Percentiles rank a stretch among this genome's conserved stretches.
phyloP scores from a whole-genome alignment of 1,140 invertebrate species.

The Latrodectus geometricus region DNA sequence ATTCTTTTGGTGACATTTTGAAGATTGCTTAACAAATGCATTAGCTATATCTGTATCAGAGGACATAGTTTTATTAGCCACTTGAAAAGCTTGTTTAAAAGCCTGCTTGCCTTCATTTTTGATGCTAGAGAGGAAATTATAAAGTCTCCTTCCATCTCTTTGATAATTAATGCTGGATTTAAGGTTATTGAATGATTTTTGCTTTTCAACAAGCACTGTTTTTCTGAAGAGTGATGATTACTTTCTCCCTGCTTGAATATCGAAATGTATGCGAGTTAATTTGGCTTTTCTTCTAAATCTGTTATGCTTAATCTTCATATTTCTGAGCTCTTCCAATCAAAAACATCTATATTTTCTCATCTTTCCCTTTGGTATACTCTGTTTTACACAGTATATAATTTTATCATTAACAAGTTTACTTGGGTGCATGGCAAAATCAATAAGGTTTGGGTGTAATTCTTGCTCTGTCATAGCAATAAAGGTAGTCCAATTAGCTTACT shows the following conservation, averaged over 20 bases:
- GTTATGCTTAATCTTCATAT: not conserved
- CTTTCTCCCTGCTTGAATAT: conserved; percentile 1
- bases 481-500: not conserved
- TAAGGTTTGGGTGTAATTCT: not conserved
- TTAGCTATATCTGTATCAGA: conserved; percentile 1
- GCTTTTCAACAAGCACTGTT: not conserved
- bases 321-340: not conserved
- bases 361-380: not conserved
- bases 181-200: conserved; percentile 1
- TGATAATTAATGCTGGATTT: conserved; percentile 1
- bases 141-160: conserved; percentile 8
- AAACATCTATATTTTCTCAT: not conserved
- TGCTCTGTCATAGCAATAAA: too few relatives aligned
- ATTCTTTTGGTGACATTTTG: not conserved
- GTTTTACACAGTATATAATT: conserved; percentile 11
- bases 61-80: not conserved
- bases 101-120: not conserved
- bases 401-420: conserved; percentile 3
- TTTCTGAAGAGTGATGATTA: not conserved
- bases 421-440: not conserved
- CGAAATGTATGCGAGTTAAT: not conserved
- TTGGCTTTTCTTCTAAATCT: conserved; percentile 18
- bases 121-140: conserved; percentile 14
- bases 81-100: not conserved
- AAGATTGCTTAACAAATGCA: conserved; percentile 3